Conservation (phyloP, 2,113 vertebrate genomes). For the Natator depressus region DNA sequence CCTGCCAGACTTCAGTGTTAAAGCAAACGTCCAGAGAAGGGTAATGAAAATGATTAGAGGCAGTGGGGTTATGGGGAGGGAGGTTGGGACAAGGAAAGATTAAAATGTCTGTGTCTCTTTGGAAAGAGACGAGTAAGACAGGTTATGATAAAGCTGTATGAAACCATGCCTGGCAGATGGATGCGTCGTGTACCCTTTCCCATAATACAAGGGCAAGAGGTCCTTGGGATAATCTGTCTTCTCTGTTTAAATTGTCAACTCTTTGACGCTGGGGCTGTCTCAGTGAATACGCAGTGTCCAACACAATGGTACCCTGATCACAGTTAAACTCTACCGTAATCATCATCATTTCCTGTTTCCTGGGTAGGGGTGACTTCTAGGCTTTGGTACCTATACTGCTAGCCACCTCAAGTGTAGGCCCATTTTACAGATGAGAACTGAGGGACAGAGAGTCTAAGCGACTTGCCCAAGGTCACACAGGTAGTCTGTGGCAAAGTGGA, state of each 20-base stretch:
- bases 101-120: not conserved
- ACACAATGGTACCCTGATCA: not conserved
- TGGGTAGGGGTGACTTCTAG: too few relatives aligned
- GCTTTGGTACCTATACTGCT: not conserved
- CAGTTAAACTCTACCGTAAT: not conserved
- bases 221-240: not conserved
- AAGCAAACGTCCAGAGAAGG: accelerated
- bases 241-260: not conserved
- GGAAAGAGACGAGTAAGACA: not conserved
- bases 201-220: not conserved
- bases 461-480: not conserved
- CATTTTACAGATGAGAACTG: not conserved
- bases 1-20: not conserved
- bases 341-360: not conserved
- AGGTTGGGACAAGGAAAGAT: not conserved
- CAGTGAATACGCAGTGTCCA: not conserved
- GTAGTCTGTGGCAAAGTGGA: not conserved
- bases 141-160: not conserved
- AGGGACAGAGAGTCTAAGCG: not conserved
- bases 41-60: not conserved
- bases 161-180: not conserved
- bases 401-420: not conserved
- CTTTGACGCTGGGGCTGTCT: not conserved
- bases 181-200: not conserved
- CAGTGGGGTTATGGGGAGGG: not conserved